Evolutionary conservation across 1,140 invertebrate species (phyloP).

Genomic region (Lordiphosa collinella): DNA sequence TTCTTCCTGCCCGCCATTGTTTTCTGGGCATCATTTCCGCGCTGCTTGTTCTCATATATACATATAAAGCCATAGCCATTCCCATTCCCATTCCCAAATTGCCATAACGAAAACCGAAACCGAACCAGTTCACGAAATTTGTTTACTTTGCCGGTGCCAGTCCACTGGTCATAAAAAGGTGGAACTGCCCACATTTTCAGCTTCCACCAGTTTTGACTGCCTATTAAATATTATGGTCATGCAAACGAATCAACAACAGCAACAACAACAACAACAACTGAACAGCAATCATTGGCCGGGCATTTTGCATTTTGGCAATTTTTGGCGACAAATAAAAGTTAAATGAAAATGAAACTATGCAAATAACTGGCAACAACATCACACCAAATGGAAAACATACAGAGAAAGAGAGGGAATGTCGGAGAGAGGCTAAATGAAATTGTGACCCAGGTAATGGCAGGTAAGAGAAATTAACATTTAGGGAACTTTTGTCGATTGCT

Average conservation of each 20-base stretch:
- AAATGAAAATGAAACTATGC: too few relatives aligned
- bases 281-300: conserved; percentile 22
- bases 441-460: neutral
- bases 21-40: conserved; percentile 24
- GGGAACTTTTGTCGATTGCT: conserved; percentile 68
- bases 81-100: neutral
- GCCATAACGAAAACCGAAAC: conserved; percentile 2
- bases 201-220: too few relatives aligned
- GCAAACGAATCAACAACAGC: conserved; percentile 52
- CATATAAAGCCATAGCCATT: conserved; percentile 1
- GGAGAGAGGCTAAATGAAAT: conserved; percentile 18
- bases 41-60: conserved; percentile 14
- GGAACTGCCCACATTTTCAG: conserved; percentile 39
- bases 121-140: conserved; percentile 28
- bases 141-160: conserved; percentile 48
- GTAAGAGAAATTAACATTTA: conserved; percentile 69
- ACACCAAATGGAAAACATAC: neutral
- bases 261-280: too few relatives aligned
- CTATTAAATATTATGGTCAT: conserved; percentile 67
- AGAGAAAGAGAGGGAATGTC: neutral
- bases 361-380: neutral
- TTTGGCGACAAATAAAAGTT: too few relatives aligned
- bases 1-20: conserved; percentile 42
- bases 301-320: conserved; percentile 37
- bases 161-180: too few relatives aligned